These are phyloP conservation scores for Seriola aureovittata DNA, from an alignment of 2,113 vertebrate genomes.

Conservation along the genomic window DNA sequence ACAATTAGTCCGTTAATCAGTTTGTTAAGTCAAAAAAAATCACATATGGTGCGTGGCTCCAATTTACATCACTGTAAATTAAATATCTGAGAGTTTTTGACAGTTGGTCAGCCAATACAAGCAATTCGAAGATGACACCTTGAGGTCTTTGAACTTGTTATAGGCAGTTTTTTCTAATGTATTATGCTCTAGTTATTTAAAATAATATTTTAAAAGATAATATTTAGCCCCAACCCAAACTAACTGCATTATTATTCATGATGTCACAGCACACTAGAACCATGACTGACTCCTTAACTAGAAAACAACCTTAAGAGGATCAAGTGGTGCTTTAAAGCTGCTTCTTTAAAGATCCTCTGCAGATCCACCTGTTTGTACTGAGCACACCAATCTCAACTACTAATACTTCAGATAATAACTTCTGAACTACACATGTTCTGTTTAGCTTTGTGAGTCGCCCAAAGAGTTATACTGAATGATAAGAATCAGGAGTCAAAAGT, in stretches of 20 bases:
- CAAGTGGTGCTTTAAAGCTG: constrained; percentile 45
- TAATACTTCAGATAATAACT: constrained; percentile 29
- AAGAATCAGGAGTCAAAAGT: constrained; percentile 59
- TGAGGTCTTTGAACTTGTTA: neutral
- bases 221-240: neutral
- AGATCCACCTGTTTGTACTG: constrained; percentile 38
- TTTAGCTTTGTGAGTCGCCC: constrained; percentile 13
- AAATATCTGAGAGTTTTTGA: neutral
- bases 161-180: neutral
- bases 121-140: neutral
- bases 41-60: neutral
- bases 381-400: constrained; percentile 1
- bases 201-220: neutral
- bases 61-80: neutral
- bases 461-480: constrained; percentile 20
- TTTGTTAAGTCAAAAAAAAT: neutral
- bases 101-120: neutral
- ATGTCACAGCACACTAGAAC: neutral
- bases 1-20: too few species aligned
- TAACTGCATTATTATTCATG: neutral
- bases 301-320: constrained; percentile 46
- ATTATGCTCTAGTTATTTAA: neutral
- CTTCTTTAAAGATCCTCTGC: constrained; percentile 20
- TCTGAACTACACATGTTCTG: constrained; percentile 4
- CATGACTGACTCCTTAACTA: neutral